These are phyloP conservation scores for Otus sunia DNA, from an alignment of 2,113 vertebrate species.

Conservation along the genomic window DNA sequence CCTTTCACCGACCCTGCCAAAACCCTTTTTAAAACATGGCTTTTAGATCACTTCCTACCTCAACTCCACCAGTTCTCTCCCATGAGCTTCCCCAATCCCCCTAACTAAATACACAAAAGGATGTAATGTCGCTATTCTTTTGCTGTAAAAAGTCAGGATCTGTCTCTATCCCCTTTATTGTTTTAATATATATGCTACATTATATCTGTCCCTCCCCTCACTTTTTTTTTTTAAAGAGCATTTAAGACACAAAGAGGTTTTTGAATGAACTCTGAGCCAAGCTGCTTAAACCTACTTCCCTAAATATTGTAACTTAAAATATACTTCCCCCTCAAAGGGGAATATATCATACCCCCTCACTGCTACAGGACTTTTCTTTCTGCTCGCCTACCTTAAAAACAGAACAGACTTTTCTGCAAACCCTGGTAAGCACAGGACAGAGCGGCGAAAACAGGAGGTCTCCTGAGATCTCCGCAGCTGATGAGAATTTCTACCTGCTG, in stretches of 20 bases:
- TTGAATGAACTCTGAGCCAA: neutral
- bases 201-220: neutral
- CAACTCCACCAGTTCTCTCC: neutral
- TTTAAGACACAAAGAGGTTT: neutral
- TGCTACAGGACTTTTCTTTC: neutral
- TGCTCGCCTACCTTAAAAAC: neutral
- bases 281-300: neutral
- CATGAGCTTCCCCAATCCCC: neutral
- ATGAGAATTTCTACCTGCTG: neutral
- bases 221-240: neutral
- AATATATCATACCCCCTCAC: neutral
- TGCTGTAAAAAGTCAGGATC: neutral
- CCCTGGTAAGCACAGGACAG: neutral
- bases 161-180: neutral
- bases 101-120: neutral
- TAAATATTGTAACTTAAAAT: neutral
- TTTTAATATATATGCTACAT: neutral
- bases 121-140: neutral
- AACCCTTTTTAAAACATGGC: neutral
- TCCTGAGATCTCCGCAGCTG: neutral
- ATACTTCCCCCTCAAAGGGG: neutral
- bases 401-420: neutral
- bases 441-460: neutral
- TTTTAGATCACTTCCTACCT: slow-evolving; percentile 40
- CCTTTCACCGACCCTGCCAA: neutral